Conservation (phyloP, 2,113 vertebrate genomes). For the Barnardius zonarius region DNA sequence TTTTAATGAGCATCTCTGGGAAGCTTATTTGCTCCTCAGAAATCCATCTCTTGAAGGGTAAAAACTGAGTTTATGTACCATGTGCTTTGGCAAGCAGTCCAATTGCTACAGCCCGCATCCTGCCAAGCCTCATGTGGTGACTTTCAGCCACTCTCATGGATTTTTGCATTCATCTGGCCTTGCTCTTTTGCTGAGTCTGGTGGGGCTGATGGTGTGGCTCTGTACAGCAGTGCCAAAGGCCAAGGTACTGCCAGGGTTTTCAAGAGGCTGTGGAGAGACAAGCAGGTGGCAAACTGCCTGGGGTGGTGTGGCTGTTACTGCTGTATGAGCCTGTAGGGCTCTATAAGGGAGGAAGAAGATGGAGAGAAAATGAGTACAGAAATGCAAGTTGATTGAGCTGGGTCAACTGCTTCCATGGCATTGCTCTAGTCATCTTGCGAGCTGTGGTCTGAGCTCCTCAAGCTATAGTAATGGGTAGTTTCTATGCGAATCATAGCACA, state of each 20-base stretch:
- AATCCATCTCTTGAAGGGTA: background rate
- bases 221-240: background rate
- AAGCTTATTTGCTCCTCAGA: background rate
- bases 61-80: accelerated
- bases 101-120: accelerated
- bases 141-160: background rate
- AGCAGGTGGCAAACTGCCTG: background rate
- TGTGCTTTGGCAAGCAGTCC: background rate
- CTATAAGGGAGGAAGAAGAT: too few relatives aligned
- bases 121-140: too few relatives aligned
- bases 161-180: background rate
- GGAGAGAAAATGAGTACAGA: background rate
- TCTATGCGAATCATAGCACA: too few relatives aligned
- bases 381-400: background rate
- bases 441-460: background rate
- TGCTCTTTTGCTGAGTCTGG: background rate
- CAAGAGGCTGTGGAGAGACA: background rate
- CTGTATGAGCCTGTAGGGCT: background rate
- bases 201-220: background rate
- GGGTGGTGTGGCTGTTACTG: background rate
- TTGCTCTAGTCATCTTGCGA: background rate
- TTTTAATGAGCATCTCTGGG: background rate
- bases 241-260: background rate
- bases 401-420: too few relatives aligned
- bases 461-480: background rate